Evolutionary conservation across 1,140 invertebrate genomes (phyloP), one percentile per base, ranked within the genome.

Genomic region (Microvelia longipes): DNA sequence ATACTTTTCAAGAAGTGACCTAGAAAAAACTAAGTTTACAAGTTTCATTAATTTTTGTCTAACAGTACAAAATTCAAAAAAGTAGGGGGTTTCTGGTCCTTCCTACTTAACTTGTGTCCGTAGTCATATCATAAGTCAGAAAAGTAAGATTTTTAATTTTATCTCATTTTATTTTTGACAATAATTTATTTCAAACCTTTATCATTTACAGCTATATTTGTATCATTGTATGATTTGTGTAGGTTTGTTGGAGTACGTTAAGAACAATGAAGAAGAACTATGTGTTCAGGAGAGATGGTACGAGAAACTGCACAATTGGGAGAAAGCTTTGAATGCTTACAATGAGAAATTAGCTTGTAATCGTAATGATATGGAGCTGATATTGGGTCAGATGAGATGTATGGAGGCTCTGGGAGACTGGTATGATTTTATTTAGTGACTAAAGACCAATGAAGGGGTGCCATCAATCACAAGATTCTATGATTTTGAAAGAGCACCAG

Each of bases 291-390:
- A 98, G 66, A 83, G 92, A 2, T 99, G 97, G 97, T 98, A 98
- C 78, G 98, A 99, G 78, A 98, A 98, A 78, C 81, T 99, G 1
- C 95, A 98, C 77, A 95, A 98, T 76, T 99, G 96, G 96, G 94
- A 98, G 73, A 92, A 93, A 77, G 98, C 98, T 0, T 81, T 98
- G 19, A 83, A 88, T 69, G 84, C 95, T 0, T 99, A 99, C 77
- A 82, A 87, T 64, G 85, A 88, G 68, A 85, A 86, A 73, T 77
- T 91, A 11, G 77, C 83, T 5, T 79, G 82, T 5, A 73, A 75
- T 28, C 73, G 80, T 0, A 77, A 84, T 25, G 90, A 96, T 77
- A 81, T 90, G 15, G 94, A 96, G 67, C 85, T 95, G 0, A 87
- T 88, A 26, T 80, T 99, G 1, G 96, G 97, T 0, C 88, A 96